A percentile compares a stretch with the other conserved stretches of the same genome.
phyloP scores from a whole-genome alignment of 1,140 invertebrate genomes.

The Pseudomyrmex sp. region DNA sequence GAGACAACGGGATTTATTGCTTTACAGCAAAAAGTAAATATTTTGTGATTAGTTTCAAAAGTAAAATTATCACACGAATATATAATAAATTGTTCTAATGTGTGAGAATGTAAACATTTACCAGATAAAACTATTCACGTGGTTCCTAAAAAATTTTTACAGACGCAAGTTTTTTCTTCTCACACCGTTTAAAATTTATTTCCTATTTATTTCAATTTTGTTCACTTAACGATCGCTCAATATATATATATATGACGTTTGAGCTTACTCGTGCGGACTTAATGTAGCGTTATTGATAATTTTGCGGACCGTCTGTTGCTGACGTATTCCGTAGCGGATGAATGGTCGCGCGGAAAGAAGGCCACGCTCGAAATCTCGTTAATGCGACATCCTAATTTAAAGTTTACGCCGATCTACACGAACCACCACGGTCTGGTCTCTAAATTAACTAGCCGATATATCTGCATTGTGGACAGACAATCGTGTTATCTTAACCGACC shows the following conservation, averaged over 20 bases:
- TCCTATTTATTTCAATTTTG: not conserved
- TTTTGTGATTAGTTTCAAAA: not conserved
- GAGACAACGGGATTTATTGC: slow-evolving; percentile 16
- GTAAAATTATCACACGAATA: no score
- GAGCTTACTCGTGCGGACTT: slow-evolving; percentile 34
- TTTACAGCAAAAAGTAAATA: slow-evolving; percentile 25
- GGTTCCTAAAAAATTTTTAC: no score
- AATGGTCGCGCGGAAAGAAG: slow-evolving; percentile 45
- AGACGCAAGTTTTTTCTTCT: no score
- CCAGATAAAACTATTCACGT: no score
- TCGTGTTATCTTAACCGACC: slow-evolving; percentile 34
- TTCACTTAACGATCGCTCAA: not conserved
- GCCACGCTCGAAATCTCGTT: slow-evolving; percentile 55
- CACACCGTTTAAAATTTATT: not conserved
- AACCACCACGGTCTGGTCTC: slow-evolving; percentile 37
- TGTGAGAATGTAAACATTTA: no score
- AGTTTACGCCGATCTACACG: slow-evolving; percentile 37
- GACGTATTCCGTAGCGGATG: slow-evolving; percentile 43
- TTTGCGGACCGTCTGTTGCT: slow-evolving; percentile 42
- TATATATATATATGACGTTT: not conserved
- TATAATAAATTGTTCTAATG: no score
- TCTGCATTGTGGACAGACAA: slow-evolving; percentile 28
- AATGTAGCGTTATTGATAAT: slow-evolving; percentile 54
- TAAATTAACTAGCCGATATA: slow-evolving; percentile 40
- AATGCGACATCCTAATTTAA: slow-evolving; percentile 56